Conservation (phyloP, 1,140 invertebrate species). For the Sminthurinus signatus region DNA sequence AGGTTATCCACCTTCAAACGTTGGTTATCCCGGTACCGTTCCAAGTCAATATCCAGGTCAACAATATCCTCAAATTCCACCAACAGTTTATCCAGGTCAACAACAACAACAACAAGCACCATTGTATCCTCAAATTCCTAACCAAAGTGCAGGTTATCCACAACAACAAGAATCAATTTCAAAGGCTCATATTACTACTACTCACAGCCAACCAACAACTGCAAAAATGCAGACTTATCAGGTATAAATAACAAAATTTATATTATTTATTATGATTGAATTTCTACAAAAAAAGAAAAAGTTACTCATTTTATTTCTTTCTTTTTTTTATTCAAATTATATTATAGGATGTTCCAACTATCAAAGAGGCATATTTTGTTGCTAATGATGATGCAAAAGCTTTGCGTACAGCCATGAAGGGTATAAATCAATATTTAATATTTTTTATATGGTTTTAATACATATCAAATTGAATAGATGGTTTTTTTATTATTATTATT, state of each 20-base stretch:
- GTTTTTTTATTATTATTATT: conserved; percentile 6
- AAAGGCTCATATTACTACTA: not conserved
- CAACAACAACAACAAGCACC: conserved; percentile 28
- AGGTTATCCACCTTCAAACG: conserved; percentile 20
- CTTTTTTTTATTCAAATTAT: not conserved
- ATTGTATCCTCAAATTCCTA: conserved; percentile 4
- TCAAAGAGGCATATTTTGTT: conserved; percentile 45
- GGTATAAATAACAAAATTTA: not conserved
- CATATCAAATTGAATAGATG: too few relatives aligned
- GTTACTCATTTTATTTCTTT: not conserved
- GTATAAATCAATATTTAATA: too few relatives aligned
- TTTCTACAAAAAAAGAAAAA: conserved; percentile 6
- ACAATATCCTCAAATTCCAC: not conserved
- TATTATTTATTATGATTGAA: conserved; percentile 22
- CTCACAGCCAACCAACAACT: conserved; percentile 7
- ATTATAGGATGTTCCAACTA: conserved; percentile 30
- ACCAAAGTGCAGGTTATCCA: not conserved
- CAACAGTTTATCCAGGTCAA: not conserved
- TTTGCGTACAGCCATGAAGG: conserved; percentile 79
- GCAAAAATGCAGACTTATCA: too few relatives aligned
- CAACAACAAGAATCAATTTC: not conserved
- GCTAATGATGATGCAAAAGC: conserved; percentile 67
- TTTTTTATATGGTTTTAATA: too few relatives aligned
- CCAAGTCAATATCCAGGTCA: conserved; percentile 15
- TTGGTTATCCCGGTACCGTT: conserved; percentile 21